Evolutionary conservation across 2,797 vertebrate species (phyloP).

Genomic region (Acipenser ruthenus): DNA sequence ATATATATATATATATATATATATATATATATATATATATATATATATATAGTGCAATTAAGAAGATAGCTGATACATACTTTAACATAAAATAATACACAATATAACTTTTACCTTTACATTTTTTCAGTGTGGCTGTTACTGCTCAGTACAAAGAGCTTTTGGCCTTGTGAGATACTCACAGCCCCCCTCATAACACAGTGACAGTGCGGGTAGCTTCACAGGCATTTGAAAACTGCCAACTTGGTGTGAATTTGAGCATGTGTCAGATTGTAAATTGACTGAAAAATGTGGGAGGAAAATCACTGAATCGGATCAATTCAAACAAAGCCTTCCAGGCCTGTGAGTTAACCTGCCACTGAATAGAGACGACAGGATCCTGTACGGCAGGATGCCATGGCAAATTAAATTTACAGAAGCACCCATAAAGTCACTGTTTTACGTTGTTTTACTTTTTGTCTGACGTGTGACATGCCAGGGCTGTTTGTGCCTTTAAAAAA

Average conservation of each 20-base stretch:
- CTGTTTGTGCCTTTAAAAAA: constrained; percentile 16
- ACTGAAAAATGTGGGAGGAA: neutral
- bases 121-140: too few species aligned
- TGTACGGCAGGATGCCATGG: neutral
- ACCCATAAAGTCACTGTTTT: neutral
- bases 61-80: too few species aligned
- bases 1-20: too few species aligned
- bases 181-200: too few species aligned
- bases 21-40: too few species aligned
- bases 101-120: too few species aligned
- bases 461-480: neutral
- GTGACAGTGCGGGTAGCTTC: neutral
- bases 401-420: neutral
- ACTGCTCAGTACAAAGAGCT: too few species aligned
- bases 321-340: neutral
- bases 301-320: neutral
- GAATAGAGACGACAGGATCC: neutral
- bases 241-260: constrained; percentile 6
- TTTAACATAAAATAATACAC: too few species aligned
- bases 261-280: constrained; percentile 1
- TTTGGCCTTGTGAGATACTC: too few species aligned
- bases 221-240: constrained; percentile 13
- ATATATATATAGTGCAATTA: too few species aligned
- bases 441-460: neutral
- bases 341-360: neutral